phyloP scores from a whole-genome alignment of 92 coral and sea anemone species.

The Epizoanthus rinbou region DNA sequence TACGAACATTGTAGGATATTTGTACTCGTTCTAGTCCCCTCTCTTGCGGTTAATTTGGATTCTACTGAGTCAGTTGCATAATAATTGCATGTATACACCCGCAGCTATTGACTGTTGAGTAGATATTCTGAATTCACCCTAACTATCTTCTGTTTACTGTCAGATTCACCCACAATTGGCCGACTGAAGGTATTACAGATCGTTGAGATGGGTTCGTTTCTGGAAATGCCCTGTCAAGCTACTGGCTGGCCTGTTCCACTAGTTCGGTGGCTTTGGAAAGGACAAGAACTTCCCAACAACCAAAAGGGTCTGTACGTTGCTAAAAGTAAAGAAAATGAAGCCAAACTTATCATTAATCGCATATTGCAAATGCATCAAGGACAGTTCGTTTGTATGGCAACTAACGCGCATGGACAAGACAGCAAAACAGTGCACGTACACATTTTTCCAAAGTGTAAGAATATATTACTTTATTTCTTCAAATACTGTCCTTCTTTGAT shows the following conservation, averaged over 20 bases:
- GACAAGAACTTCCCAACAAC: not conserved
- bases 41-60: no score
- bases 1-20: no score
- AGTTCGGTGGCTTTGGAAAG: conserved; percentile 22
- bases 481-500: not conserved
- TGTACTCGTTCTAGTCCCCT: no score
- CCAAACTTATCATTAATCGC: not conserved
- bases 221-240: conserved; percentile 18
- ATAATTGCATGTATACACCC: no score
- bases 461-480: not conserved
- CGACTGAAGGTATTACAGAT: not conserved
- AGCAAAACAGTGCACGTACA: not conserved
- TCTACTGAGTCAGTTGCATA: no score
- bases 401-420: conserved; percentile 16
- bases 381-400: conserved; percentile 17
- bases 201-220: not conserved
- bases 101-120: no score
- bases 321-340: not conserved
- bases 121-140: not conserved
- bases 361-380: conserved; percentile 13
- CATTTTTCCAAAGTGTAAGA: conserved; percentile 5
- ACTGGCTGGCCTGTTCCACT: conserved; percentile 35
- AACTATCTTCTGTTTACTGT: not conserved
- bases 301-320: conserved; percentile 10
- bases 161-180: conserved; percentile 8